Evolutionary conservation across 2,113 vertebrate genomes (phyloP).

Genomic region (Sclerurus mexicanus): DNA sequence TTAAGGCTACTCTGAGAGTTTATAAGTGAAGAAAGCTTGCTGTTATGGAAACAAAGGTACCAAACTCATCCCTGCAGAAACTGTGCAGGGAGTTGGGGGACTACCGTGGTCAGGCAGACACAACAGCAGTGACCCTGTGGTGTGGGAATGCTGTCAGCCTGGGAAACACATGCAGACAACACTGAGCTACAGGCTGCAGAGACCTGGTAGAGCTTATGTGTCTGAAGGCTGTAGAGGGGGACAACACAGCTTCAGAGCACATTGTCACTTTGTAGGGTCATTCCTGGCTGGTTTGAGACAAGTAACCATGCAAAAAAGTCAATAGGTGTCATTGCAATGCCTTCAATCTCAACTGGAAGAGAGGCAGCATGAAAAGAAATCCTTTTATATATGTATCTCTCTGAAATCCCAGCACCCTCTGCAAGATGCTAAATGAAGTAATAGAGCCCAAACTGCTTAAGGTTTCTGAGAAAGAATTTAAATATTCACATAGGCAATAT

Average conservation of each 20-base stretch:
- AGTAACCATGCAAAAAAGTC: background rate
- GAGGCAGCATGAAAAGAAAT: accelerated
- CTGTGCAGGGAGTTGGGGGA: background rate
- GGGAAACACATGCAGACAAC: no score
- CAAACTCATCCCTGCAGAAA: background rate
- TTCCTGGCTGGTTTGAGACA: background rate
- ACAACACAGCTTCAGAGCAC: background rate
- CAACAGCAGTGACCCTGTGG: background rate
- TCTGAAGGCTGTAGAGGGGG: background rate
- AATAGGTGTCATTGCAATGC: background rate
- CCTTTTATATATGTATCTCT: background rate
- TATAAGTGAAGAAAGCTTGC: background rate
- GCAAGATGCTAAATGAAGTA: background rate
- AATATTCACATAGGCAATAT: background rate
- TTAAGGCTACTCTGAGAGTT: background rate
- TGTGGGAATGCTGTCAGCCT: background rate
- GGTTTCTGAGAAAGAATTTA: background rate
- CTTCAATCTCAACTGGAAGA: background rate
- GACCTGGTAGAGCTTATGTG: background rate
- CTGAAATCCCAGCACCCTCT: background rate
- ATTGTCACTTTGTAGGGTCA: background rate
- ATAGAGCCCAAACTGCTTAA: background rate
- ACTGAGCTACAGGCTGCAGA: background rate
- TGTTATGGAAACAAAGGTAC: background rate
- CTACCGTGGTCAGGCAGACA: background rate